Conservation (phyloP, 2,888 invertebrate species). For the Schizaphis graminum region DNA sequence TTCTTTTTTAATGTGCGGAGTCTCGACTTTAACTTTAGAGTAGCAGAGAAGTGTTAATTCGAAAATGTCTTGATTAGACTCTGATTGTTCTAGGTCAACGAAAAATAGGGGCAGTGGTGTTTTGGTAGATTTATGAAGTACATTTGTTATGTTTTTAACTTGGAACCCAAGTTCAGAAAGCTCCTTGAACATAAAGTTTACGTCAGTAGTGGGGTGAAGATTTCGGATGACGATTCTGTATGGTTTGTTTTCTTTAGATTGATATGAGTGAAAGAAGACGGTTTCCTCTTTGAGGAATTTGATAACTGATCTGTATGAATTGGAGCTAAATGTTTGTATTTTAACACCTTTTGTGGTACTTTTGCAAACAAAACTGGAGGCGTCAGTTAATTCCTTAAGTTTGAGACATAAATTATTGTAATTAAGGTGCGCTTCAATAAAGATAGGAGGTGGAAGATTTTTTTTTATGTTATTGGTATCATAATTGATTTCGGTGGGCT, state of each 20-base stretch:
- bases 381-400: conserved; percentile 20
- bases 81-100: neutral
- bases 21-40: neutral
- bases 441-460: conserved; percentile 31
- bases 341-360: neutral
- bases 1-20: neutral
- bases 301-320: conserved; percentile 28
- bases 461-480: neutral
- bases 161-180: neutral
- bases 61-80: neutral
- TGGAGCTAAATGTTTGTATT: conserved; percentile 23
- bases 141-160: neutral
- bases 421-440: conserved; percentile 26
- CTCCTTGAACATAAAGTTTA: neutral
- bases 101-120: neutral
- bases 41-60: neutral
- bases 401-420: conserved; percentile 17
- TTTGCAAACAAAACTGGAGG: conserved; percentile 34
- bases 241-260: conserved; percentile 37
- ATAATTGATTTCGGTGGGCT: too few relatives aligned
- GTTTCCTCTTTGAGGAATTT: neutral
- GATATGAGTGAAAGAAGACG: neutral
- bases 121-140: neutral
- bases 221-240: neutral
- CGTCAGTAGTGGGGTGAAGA: neutral